Percentiles rank a stretch among this genome's conserved stretches.
Conservation (phyloP, 2,888 invertebrate genomes). For the Ischnura elegans region DNA sequence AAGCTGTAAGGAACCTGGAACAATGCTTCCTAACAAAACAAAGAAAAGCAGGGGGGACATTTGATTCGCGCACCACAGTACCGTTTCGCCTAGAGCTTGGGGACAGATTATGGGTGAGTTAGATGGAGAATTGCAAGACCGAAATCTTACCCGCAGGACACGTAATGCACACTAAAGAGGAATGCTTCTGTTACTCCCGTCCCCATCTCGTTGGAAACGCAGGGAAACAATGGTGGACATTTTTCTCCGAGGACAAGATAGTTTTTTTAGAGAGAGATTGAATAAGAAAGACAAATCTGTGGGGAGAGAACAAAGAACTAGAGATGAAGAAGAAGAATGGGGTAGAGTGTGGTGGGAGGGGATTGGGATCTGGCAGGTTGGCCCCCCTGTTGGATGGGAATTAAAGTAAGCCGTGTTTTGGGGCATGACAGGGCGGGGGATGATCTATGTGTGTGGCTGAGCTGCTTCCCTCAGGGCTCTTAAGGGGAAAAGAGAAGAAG, state of each 20-base stretch:
- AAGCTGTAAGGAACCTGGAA: too few relatives aligned
- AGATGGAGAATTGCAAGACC: too few relatives aligned
- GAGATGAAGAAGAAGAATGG: slow-evolving; percentile 11
- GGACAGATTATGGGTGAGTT: too few relatives aligned
- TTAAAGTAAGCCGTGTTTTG: neutral
- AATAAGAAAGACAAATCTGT: neutral
- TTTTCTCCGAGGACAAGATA: neutral
- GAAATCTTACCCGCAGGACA: too few relatives aligned
- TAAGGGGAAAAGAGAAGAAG: neutral
- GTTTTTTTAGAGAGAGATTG: neutral
- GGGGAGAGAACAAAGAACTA: slow-evolving; percentile 41
- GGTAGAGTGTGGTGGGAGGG: neutral
- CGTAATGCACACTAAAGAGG: too few relatives aligned
- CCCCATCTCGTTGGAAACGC: too few relatives aligned
- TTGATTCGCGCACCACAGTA: too few relatives aligned
- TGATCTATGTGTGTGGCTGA: neutral
- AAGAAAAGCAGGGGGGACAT: too few relatives aligned
- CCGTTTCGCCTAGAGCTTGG: too few relatives aligned
- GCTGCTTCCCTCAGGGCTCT: neutral
- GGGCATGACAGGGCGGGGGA: neutral
- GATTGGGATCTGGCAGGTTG: neutral
- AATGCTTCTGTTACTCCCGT: too few relatives aligned
- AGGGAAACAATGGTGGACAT: neutral
- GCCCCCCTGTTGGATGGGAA: neutral
- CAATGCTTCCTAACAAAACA: too few relatives aligned